A percentile compares a stretch with the other conserved stretches of the same genome.
phyloP scores from a whole-genome alignment of 2,888 invertebrate genomes.

The Polia nebulosa region DNA sequence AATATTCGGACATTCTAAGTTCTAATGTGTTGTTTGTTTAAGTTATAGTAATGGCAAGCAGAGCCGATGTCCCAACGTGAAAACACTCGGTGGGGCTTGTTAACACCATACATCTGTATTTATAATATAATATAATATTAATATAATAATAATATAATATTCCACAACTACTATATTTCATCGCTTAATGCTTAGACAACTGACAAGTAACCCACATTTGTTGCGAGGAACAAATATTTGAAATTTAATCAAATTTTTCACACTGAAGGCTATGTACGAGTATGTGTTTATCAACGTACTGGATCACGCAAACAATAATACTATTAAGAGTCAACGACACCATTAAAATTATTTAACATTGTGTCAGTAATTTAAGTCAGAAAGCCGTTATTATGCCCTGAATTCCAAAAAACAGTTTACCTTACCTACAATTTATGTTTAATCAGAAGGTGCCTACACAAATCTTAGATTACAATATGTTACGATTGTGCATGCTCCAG shows the following conservation, averaged over 20 bases:
- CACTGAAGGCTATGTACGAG: background rate
- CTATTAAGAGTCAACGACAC: constrained; percentile 2
- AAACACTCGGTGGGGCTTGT: too few relatives aligned
- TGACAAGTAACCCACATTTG: background rate
- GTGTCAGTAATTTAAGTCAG: background rate
- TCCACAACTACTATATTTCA: background rate
- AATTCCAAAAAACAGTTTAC: background rate
- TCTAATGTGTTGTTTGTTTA: too few relatives aligned
- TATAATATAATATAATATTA: too few relatives aligned
- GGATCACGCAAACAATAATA: background rate
- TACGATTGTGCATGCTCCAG: too few relatives aligned
- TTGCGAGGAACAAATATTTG: background rate
- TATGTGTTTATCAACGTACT: background rate
- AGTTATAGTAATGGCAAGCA: too few relatives aligned
- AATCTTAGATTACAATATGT: too few relatives aligned
- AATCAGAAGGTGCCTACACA: too few relatives aligned
- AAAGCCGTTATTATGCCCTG: background rate
- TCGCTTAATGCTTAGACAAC: background rate
- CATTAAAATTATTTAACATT: background rate
- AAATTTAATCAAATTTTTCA: too few relatives aligned
- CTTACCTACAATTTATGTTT: background rate
- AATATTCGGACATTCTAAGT: too few relatives aligned
- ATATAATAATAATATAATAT: too few relatives aligned
- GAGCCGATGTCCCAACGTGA: too few relatives aligned
- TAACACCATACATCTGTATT: too few relatives aligned